A percentile compares a stretch with the other conserved stretches of the same genome.
These are phyloP conservation scores for Isoperla grammatica DNA, from an alignment of 2,888 invertebrate genomes.

Conservation along the genomic window DNA sequence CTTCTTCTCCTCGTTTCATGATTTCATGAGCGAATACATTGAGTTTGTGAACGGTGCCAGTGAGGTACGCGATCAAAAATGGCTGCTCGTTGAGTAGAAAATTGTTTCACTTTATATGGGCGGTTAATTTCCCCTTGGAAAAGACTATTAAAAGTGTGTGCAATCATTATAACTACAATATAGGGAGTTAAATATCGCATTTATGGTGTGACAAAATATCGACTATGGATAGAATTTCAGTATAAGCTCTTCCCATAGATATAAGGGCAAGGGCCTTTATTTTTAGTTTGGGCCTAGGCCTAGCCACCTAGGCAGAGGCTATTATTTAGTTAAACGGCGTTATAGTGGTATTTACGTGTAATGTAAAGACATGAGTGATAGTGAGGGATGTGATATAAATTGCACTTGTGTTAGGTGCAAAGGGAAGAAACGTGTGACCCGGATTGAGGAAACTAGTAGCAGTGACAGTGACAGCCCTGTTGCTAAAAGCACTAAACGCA, in stretches of 20 bases:
- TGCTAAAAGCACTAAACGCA: slow-evolving; percentile 43
- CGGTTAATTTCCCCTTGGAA: too few relatives aligned
- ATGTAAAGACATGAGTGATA: slow-evolving; percentile 21
- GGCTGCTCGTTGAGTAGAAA: slow-evolving; percentile 11
- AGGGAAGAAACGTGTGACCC: slow-evolving; percentile 16
- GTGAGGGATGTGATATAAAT: slow-evolving; percentile 15
- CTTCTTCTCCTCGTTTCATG: too few relatives aligned
- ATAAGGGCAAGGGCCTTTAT: slow-evolving; percentile 63
- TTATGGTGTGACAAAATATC: too few relatives aligned
- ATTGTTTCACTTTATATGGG: too few relatives aligned
- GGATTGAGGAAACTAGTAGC: slow-evolving; percentile 19
- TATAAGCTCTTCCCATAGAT: too few relatives aligned
- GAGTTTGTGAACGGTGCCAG: slow-evolving; percentile 17
- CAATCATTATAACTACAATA: too few relatives aligned
- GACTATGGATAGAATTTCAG: too few relatives aligned
- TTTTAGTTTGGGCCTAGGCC: slow-evolving; percentile 48
- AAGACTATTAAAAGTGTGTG: too few relatives aligned
- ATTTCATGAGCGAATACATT: neutral
- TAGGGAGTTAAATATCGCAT: too few relatives aligned
- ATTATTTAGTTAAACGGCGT: too few relatives aligned
- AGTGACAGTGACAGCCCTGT: slow-evolving; percentile 48
- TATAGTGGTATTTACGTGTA: slow-evolving; percentile 46
- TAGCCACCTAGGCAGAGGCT: slow-evolving; percentile 39
- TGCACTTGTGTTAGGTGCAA: slow-evolving; percentile 8
- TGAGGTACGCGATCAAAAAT: slow-evolving; percentile 30